phyloP scores from a whole-genome alignment of 2,797 vertebrate species.

The Pagetopsis macropterus region DNA sequence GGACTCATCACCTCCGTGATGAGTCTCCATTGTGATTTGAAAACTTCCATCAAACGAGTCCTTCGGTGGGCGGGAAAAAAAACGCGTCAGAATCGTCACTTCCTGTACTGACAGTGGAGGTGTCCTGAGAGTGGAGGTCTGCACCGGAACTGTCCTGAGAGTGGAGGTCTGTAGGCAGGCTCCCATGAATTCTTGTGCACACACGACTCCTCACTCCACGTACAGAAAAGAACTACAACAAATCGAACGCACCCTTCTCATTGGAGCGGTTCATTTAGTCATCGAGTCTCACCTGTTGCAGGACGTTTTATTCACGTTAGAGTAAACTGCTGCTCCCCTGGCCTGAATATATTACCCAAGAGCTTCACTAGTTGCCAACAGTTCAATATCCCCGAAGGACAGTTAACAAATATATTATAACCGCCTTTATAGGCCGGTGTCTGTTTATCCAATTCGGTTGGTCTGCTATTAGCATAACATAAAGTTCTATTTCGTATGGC shows the following conservation, averaged over 20 bases:
- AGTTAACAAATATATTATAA: neutral
- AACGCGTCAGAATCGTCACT: too few relatives aligned
- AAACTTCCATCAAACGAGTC: too few relatives aligned
- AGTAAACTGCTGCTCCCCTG: neutral
- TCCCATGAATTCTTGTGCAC: neutral
- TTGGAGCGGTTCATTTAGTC: neutral
- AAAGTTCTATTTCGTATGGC: neutral
- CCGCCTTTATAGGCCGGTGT: neutral
- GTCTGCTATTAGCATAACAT: neutral
- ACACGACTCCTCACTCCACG: neutral
- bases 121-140: too few relatives aligned
- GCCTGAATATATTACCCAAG: fast-evolving
- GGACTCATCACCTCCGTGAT: too few relatives aligned
- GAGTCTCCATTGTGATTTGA: too few relatives aligned
- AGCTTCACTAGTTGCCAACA: neutral
- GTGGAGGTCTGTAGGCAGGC: too few relatives aligned
- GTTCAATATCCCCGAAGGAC: neutral
- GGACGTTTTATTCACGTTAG: neutral
- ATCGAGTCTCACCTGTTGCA: neutral
- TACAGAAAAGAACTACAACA: neutral
- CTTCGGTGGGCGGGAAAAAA: too few relatives aligned
- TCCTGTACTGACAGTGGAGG: too few relatives aligned
- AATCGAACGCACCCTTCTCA: neutral
- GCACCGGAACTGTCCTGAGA: too few relatives aligned
- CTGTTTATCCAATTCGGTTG: neutral